phyloP scores from a whole-genome alignment of 2,888 invertebrate species.

The Malacosoma neustria region DNA sequence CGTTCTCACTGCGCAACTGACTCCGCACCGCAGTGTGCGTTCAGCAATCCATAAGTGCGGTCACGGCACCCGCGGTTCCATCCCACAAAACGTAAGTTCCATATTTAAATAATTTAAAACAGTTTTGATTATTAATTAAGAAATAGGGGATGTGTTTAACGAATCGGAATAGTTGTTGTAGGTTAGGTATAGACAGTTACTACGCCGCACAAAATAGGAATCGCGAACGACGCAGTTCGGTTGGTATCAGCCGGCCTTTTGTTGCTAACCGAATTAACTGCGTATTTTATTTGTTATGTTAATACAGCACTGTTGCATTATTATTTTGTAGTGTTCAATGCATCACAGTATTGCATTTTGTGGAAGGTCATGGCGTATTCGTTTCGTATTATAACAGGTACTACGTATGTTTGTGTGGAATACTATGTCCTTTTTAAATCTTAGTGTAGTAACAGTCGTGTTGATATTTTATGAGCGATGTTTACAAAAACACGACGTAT shows the following conservation, averaged over 20 bases:
- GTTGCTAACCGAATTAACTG: constrained; percentile 62
- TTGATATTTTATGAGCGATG: background rate
- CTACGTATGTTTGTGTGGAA: constrained; percentile 1
- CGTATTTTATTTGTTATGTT: constrained; percentile 39
- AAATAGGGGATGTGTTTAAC: background rate
- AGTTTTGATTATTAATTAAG: background rate
- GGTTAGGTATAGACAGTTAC: constrained; percentile 51
- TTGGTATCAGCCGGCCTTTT: constrained; percentile 48
- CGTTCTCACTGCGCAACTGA: constrained; percentile 43
- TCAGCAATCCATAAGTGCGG: constrained; percentile 39
- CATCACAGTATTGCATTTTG: constrained; percentile 5
- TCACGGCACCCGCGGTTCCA: constrained; percentile 29
- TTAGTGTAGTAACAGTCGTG: background rate
- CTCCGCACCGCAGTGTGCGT: constrained; percentile 41
- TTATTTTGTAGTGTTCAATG: constrained; percentile 7
- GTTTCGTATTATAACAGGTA: background rate
- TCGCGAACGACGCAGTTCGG: constrained; percentile 57
- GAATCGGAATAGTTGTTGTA: constrained; percentile 29
- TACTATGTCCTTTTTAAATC: background rate
- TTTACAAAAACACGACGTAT: background rate
- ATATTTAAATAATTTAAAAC: background rate
- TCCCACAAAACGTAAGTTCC: constrained; percentile 40
- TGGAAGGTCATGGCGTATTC: constrained; percentile 19
- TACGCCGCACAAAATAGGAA: constrained; percentile 50
- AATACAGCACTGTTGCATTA: constrained; percentile 23